Percentiles rank a stretch among this genome's conserved stretches.
These are phyloP conservation scores for Molorchus minor DNA, from an alignment of 2,888 invertebrate genomes.

Conservation along the genomic window DNA sequence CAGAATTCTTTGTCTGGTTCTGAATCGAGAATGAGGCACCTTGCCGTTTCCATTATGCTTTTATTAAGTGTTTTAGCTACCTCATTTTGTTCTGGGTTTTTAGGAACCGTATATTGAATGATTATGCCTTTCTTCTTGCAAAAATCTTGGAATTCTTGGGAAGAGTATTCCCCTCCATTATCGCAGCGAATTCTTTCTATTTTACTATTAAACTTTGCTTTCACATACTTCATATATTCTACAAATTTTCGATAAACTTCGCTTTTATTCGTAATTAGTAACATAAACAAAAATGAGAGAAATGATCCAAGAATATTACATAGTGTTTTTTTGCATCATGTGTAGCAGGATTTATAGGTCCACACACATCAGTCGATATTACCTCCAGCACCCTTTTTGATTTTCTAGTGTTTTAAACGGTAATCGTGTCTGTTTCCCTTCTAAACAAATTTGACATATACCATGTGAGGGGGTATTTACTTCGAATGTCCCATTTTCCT, in stretches of 20 bases:
- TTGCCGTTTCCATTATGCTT: slow-evolving; percentile 36
- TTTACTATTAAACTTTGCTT: slow-evolving; percentile 24
- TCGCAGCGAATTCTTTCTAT: slow-evolving; percentile 25
- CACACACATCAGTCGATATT: slow-evolving; percentile 7
- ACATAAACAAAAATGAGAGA: slow-evolving; percentile 22
- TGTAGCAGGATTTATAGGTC: background rate
- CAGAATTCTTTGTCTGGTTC: slow-evolving; percentile 31
- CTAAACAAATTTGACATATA: background rate
- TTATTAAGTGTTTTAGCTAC: slow-evolving; percentile 34
- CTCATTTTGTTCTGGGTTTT: slow-evolving; percentile 38
- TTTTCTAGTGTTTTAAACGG: background rate
- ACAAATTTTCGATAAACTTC: slow-evolving; percentile 25
- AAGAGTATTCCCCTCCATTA: slow-evolving; percentile 35
- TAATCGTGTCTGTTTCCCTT: background rate
- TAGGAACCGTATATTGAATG: slow-evolving; percentile 31
- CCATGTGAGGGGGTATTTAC: background rate
- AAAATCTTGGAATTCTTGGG: slow-evolving; percentile 32
- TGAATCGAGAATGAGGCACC: slow-evolving; percentile 39
- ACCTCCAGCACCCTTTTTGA: background rate
- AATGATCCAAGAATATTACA: slow-evolving; percentile 4
- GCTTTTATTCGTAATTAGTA: slow-evolving; percentile 22
- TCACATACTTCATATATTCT: slow-evolving; percentile 19
- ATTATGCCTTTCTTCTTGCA: slow-evolving; percentile 35
- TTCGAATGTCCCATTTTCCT: background rate
- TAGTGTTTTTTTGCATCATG: background rate